phyloP scores from a whole-genome alignment of 2,113 vertebrate species.

The Lagenorhynchus albirostris region DNA sequence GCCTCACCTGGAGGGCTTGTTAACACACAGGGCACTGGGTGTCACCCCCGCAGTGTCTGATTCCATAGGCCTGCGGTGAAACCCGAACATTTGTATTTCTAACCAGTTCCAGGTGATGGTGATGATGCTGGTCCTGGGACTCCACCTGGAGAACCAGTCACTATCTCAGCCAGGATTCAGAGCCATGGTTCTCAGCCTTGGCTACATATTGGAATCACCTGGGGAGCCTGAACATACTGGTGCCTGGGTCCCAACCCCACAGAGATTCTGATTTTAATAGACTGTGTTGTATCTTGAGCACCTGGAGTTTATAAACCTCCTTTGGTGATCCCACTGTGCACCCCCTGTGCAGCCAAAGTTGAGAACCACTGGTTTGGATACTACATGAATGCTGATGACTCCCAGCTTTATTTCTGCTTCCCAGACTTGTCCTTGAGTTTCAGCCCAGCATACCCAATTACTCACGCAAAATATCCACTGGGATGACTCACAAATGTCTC shows the following conservation, averaged over 20 bases:
- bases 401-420: not conserved
- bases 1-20: not conserved
- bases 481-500: not conserved
- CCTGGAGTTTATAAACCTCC: not conserved
- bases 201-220: not conserved
- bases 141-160: not conserved
- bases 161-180: not conserved
- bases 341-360: not conserved
- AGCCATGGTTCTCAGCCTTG: not conserved
- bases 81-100: not conserved
- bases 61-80: not conserved
- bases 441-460: not conserved
- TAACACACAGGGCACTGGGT: not conserved
- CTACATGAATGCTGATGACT: not conserved
- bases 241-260: not conserved
- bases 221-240: not conserved
- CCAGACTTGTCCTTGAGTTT: not conserved
- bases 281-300: not conserved
- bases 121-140: not conserved
- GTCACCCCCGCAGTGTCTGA: not conserved
- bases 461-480: not conserved
- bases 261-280: not conserved
- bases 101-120: not conserved
- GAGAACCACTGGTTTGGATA: not conserved
- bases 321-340: not conserved